Conservation (phyloP, 2,797 vertebrate genomes). For the Manis crassicaudata region DNA sequence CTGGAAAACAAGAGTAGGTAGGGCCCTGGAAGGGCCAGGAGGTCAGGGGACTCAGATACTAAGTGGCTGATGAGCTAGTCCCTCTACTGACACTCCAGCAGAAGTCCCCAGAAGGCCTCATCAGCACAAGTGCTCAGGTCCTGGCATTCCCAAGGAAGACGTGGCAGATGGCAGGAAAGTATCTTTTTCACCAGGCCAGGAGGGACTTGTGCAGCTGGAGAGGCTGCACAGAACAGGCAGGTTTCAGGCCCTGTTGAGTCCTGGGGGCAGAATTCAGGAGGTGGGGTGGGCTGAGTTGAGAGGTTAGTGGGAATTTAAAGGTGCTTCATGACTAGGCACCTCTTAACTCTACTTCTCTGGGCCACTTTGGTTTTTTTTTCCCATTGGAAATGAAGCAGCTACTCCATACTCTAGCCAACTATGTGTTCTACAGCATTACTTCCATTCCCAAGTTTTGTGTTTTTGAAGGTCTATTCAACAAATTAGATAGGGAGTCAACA, state of each 20-base stretch:
- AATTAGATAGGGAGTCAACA: background rate
- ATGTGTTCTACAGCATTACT: background rate
- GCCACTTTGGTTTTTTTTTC: background rate
- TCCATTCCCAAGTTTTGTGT: background rate
- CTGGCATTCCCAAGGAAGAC: background rate
- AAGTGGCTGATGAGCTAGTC: background rate
- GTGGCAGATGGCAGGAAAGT: background rate
- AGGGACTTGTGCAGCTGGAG: background rate
- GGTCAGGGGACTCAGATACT: background rate
- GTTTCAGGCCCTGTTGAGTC: background rate
- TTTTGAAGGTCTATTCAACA: background rate
- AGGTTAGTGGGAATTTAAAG: background rate
- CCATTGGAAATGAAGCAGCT: background rate
- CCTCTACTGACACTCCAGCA: fast-evolving
- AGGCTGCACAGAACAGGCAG: background rate
- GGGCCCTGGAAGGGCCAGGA: background rate
- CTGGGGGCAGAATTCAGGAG: background rate
- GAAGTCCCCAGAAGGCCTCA: background rate
- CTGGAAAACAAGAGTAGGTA: background rate
- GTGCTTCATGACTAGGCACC: background rate
- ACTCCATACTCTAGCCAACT: background rate
- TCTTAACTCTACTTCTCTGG: background rate
- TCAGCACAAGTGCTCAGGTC: background rate
- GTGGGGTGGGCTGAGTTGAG: background rate
- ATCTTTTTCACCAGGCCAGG: background rate